These are phyloP conservation scores for Psilopsiagon aymara DNA, from an alignment of 2,113 vertebrate genomes.

Conservation along the genomic window DNA sequence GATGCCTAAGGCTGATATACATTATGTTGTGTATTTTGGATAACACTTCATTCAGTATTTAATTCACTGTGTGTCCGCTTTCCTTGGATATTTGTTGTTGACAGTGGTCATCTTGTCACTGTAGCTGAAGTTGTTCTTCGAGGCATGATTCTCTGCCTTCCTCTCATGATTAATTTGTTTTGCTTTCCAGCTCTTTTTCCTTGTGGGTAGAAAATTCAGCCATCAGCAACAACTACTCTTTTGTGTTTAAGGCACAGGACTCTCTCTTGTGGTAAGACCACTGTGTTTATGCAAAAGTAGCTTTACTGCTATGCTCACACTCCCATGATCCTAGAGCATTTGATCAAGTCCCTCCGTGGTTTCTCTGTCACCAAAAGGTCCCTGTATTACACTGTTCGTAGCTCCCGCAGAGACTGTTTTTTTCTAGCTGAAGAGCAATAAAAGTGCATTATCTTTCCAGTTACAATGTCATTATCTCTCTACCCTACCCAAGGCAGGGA, in stretches of 20 bases:
- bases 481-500: neutral
- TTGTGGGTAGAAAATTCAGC: neutral
- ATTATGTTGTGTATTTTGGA: neutral
- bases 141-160: neutral
- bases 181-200: neutral
- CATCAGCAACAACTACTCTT: neutral
- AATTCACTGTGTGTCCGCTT: neutral
- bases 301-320: neutral
- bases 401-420: neutral
- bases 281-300: neutral
- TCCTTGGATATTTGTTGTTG: neutral
- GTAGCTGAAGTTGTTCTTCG: neutral
- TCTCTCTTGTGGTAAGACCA: neutral
- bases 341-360: neutral
- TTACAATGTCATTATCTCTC: neutral
- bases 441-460: neutral
- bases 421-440: neutral
- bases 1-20: neutral
- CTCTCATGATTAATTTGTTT: neutral
- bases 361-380: neutral
- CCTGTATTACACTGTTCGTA: neutral
- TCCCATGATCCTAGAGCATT: neutral
- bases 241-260: fast-evolving
- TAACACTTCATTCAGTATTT: neutral
- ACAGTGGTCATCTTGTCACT: neutral